Percentiles rank a stretch among this genome's conserved stretches.
These are phyloP conservation scores for Temnothorax ravouxi DNA, from an alignment of 2,888 invertebrate species.

Conservation along the genomic window DNA sequence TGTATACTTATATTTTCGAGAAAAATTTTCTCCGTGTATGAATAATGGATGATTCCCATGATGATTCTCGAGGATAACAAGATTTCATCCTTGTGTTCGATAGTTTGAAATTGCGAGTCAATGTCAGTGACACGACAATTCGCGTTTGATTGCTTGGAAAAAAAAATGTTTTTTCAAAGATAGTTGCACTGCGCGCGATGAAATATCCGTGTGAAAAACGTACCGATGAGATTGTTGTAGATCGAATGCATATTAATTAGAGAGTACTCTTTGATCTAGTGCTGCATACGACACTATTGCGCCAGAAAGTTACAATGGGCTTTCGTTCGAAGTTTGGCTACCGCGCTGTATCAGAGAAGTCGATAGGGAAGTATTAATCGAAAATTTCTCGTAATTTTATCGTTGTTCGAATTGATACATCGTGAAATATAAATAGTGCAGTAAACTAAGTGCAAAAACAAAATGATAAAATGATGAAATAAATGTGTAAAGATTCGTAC, in stretches of 20 bases:
- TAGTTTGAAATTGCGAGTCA: conserved; percentile 9
- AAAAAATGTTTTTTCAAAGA: conserved; percentile 62
- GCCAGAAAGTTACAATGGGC: conserved; percentile 50
- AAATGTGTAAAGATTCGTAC: background rate
- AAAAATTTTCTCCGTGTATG: no score
- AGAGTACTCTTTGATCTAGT: conserved; percentile 67
- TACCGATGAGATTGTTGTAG: conserved; percentile 45
- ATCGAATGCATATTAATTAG: conserved; percentile 70
- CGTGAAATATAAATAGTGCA: background rate
- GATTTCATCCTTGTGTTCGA: conserved; percentile 9
- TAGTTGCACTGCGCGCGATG: conserved; percentile 44
- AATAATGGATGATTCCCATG: conserved; percentile 21
- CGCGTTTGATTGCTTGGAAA: conserved; percentile 10
- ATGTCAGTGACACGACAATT: conserved; percentile 6
- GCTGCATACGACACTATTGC: conserved; percentile 64
- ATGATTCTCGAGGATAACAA: conserved; percentile 16
- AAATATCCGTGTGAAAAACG: conserved; percentile 57
- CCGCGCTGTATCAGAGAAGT: background rate
- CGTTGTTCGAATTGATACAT: background rate
- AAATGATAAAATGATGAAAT: background rate
- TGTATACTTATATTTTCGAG: no score
- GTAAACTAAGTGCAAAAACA: background rate
- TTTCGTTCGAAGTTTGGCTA: conserved; percentile 57
- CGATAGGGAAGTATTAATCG: conserved; percentile 1
- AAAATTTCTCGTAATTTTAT: conserved; percentile 30